These are phyloP conservation scores for Mohoua ochrocephala DNA, from an alignment of 2,113 vertebrate genomes.

Conservation along the genomic window DNA sequence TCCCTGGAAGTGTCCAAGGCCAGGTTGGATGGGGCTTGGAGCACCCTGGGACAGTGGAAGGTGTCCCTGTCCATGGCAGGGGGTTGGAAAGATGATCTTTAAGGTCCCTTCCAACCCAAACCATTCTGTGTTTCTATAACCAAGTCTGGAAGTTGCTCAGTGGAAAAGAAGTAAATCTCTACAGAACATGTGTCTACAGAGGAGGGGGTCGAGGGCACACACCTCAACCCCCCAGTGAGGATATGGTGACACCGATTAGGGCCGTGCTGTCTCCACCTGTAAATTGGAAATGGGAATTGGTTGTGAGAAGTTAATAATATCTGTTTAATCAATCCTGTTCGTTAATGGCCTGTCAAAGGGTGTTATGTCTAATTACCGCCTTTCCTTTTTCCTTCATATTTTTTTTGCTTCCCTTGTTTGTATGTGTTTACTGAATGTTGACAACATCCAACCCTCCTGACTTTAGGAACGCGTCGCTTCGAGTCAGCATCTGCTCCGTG, in stretches of 20 bases:
- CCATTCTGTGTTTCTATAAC: background rate
- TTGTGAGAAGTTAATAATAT: background rate
- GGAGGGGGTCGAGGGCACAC: background rate
- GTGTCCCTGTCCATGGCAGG: background rate
- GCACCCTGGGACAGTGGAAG: background rate
- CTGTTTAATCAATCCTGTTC: background rate
- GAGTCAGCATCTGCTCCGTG: constrained; percentile 43
- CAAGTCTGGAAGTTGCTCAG: background rate
- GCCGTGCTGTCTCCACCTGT: background rate
- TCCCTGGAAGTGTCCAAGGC: too few species aligned
- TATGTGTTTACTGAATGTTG: background rate
- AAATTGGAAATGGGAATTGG: background rate
- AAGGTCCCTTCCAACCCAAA: background rate
- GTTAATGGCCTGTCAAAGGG: background rate
- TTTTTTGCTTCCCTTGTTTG: background rate
- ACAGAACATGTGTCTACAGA: background rate
- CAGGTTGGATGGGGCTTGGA: background rate
- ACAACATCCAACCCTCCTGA: background rate
- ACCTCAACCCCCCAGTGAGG: background rate
- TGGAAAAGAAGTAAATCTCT: background rate
- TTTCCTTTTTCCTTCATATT: background rate
- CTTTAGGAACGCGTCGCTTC: background rate
- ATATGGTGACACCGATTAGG: background rate
- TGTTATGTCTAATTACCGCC: background rate
- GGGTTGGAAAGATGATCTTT: rapidly evolving